Evolutionary conservation across 2,888 invertebrate species (phyloP).

Genomic region (Drosophila infuscata): DNA sequence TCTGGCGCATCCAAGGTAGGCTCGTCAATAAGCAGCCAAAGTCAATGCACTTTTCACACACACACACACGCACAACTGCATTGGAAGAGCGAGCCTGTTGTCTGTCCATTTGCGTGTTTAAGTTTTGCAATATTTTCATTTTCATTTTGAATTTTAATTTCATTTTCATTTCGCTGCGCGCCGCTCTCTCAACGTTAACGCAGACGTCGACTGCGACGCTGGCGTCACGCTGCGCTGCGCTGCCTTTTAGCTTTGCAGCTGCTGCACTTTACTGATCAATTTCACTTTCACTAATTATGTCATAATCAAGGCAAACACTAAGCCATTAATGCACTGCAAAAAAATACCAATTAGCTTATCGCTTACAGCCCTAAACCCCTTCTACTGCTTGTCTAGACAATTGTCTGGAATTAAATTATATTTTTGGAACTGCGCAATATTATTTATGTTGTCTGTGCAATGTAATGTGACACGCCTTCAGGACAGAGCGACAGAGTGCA

Average conservation of each 20-base stretch:
- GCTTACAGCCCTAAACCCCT: not conserved
- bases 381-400: conserved; percentile 40
- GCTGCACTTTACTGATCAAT: conserved; percentile 48
- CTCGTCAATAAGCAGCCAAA: conserved; percentile 44
- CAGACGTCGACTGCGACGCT: conserved; percentile 15
- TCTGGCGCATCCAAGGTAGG: conserved; percentile 40
- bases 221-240: conserved; percentile 56
- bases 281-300: conserved; percentile 83
- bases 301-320: conserved; percentile 66
- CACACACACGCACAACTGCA: conserved; percentile 17
- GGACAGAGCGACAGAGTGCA: not conserved
- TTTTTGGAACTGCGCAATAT: conserved; percentile 68
- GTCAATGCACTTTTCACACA: conserved; percentile 68
- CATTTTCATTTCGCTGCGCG: conserved; percentile 70
- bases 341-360: conserved; percentile 15
- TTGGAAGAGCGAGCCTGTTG: conserved; percentile 18
- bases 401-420: conserved; percentile 20
- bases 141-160: conserved; percentile 77
- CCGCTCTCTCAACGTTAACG: conserved; percentile 35
- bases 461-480: conserved; percentile 13
- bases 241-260: conserved; percentile 32
- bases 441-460: conserved; percentile 46
- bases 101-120: conserved; percentile 50
- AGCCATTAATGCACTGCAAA: conserved; percentile 25
- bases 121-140: conserved; percentile 80